Evolutionary conservation across 2,113 vertebrate species (phyloP).

Genomic region (Chinchilla lanigera): DNA sequence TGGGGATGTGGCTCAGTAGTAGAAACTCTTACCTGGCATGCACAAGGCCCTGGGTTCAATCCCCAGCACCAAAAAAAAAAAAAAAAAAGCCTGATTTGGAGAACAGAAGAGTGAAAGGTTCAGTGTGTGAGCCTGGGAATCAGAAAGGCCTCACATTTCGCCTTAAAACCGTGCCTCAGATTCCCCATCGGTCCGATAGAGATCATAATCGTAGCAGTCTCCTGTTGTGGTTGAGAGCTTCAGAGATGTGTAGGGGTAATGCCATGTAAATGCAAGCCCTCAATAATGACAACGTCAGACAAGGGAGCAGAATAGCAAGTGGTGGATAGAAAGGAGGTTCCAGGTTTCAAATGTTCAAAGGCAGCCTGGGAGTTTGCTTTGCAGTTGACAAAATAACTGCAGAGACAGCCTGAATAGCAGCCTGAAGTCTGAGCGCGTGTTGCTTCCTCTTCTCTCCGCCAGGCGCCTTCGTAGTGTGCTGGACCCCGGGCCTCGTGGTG

Average conservation of each 20-base stretch:
- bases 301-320: neutral
- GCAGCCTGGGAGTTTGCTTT: neutral
- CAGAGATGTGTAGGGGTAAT: neutral
- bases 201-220: neutral
- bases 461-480: conserved; percentile 98
- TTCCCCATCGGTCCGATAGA: neutral
- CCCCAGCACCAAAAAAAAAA: no score
- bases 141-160: neutral
- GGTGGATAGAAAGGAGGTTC: neutral
- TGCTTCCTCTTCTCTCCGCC: conserved; percentile 20
- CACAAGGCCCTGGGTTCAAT: no score
- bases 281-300: neutral
- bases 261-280: neutral
- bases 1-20: no score
- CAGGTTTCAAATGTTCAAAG: neutral
- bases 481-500: conserved; percentile 96
- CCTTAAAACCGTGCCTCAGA: neutral
- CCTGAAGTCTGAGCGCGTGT: neutral
- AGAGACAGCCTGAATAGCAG: neutral
- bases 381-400: neutral
- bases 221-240: neutral
- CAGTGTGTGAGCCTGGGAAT: neutral
- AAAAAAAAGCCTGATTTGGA: neutral
- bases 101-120: neutral
- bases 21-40: no score